A percentile compares a stretch with the other conserved stretches of the same genome.
phyloP scores from a whole-genome alignment of 2,113 vertebrate genomes.

The Crocuta crocuta region DNA sequence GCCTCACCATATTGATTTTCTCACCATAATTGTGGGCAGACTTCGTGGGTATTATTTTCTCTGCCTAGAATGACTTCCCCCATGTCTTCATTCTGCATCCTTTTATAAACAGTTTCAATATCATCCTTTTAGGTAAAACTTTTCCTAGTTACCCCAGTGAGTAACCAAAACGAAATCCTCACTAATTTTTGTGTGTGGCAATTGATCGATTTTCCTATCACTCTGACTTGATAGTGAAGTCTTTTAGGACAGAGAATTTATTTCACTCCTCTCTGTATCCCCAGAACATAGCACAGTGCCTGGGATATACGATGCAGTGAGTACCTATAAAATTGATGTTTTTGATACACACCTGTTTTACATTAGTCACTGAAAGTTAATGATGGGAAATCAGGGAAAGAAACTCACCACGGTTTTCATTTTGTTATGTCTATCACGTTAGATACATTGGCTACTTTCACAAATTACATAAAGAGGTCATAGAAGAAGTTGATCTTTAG shows the following conservation, averaged over 20 bases:
- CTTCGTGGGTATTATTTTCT: neutral
- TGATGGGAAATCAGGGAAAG: neutral
- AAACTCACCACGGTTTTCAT: neutral
- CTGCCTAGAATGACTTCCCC: neutral
- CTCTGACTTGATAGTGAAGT: neutral
- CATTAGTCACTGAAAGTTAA: slow-evolving; percentile 34
- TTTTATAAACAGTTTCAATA: neutral
- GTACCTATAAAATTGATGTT: neutral
- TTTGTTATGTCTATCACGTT: neutral
- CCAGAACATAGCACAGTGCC: neutral
- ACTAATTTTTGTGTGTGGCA: neutral
- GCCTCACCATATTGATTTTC: neutral
- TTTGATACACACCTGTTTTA: neutral
- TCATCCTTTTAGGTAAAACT: neutral
- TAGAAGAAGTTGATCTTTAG: neutral
- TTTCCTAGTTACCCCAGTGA: neutral
- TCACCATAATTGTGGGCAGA: neutral
- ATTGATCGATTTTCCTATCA: slow-evolving; percentile 32
- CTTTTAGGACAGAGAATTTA: neutral
- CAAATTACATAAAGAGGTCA: neutral
- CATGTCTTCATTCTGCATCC: neutral
- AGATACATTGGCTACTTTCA: neutral
- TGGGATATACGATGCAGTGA: neutral
- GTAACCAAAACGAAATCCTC: neutral
- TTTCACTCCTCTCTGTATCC: neutral